These are phyloP conservation scores for Lepidurus arcticus DNA, from an alignment of 1,140 invertebrate species.

Conservation along the genomic window DNA sequence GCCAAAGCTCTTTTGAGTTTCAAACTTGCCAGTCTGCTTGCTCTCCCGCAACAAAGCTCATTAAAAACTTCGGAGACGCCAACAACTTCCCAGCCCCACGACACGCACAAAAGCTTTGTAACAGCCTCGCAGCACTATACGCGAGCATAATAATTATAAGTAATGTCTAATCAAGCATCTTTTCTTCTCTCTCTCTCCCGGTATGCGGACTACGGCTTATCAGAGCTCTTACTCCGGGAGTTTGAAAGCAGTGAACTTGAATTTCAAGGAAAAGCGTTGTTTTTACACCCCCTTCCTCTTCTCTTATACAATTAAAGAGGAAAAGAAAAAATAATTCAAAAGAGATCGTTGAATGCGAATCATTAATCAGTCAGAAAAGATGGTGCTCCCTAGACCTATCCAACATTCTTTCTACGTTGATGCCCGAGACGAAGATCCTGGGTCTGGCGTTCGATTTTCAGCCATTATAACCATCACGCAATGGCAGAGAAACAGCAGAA, in stretches of 20 bases:
- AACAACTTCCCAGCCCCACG: neutral
- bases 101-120: slow-evolving; percentile 6
- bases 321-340: too few relatives aligned
- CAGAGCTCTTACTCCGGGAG: neutral
- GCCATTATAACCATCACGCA: neutral
- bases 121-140: neutral
- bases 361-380: neutral
- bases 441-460: neutral
- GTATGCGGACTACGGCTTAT: neutral
- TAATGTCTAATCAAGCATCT: neutral
- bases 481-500: neutral
- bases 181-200: neutral
- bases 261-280: neutral
- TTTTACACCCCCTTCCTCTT: neutral
- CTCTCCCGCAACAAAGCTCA: slow-evolving; percentile 14
- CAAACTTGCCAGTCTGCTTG: slow-evolving; percentile 3
- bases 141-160: neutral
- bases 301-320: too few relatives aligned
- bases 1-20: neutral
- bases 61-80: slow-evolving; percentile 15
- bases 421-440: neutral
- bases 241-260: neutral
- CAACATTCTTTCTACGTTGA: neutral
- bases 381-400: neutral
- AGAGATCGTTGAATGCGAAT: too few relatives aligned